Base-by-base conservation (phyloP, 2,888 invertebrate species). In the Lasioglossum lativentre region DNA sequence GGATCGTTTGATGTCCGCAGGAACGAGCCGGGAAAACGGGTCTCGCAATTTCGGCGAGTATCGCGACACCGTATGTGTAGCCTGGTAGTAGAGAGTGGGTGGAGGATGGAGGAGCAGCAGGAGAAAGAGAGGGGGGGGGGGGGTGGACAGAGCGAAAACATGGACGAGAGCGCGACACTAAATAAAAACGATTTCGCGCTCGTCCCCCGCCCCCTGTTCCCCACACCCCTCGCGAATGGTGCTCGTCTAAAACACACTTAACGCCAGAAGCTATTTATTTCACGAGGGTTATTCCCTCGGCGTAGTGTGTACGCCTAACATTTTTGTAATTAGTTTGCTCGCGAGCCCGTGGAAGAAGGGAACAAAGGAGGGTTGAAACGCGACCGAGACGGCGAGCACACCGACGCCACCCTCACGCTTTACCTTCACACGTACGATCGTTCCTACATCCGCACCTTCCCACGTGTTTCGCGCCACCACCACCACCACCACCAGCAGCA, bases 261-360 rank as follows among this genome's bases (percentile, higher is more conserved):
- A 88, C 88, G 91, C 90, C 91, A 88, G 90, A 80, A 89, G 90
- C 90, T 90, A 91, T 90, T 90, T 90, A 90, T 90, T 91, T 86
- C 88, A 83, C 85, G 90, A 90, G 86, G 86, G 91, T 85, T 90
- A 88, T 75, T 85, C 83, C 81, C 85, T 66, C 73, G 59, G 16
- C 34, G 47, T 47, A 38, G 75, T 79, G 78, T 81, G 73, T 85
- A 86, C 86, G 80, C 83, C 85, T 91, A 92, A 92, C 90, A 91
- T 93, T 93, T 93, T 93, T 93, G 89, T 93, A 93, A 93, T 93
- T 94, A 93, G 92, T 92, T 93, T 92, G 91, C 90, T 89, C 90
- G 86, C 82, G 88, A 89, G 87, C 86, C 89, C 83, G 88, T 87
- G 88, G 86, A 86, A 75, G 87, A 79, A 87, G 81, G 88, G 85